phyloP scores from a whole-genome alignment of 2,113 vertebrate genomes.

The Bambusicola thoracicus region DNA sequence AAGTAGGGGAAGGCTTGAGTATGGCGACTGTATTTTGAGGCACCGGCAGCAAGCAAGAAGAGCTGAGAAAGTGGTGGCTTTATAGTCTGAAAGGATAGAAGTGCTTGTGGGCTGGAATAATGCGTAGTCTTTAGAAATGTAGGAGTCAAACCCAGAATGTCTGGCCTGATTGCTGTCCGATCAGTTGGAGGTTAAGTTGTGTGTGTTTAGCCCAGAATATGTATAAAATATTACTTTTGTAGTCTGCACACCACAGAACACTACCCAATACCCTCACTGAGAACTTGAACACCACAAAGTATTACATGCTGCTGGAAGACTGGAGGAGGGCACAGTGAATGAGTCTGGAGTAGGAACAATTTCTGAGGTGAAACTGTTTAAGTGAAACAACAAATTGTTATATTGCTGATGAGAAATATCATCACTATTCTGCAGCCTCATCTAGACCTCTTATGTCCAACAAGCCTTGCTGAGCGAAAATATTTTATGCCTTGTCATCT shows the following conservation, averaged over 20 bases:
- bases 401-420: background rate
- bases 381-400: background rate
- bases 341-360: background rate
- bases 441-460: background rate
- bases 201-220: background rate
- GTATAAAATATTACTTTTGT: background rate
- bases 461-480: background rate
- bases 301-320: background rate
- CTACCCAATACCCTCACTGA: background rate
- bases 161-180: background rate
- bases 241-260: background rate
- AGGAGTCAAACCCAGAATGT: background rate
- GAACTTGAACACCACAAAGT: background rate
- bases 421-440: background rate
- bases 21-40: background rate
- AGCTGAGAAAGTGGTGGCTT: background rate
- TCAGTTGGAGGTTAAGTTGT: background rate
- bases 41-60: background rate
- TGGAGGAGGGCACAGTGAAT: background rate
- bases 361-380: background rate
- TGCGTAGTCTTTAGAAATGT: background rate
- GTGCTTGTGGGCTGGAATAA: background rate
- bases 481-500: background rate
- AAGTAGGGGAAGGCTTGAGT: background rate
- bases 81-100: background rate